Conservation (phyloP, 1,140 invertebrate species). For the Lanistes nyassanus region DNA sequence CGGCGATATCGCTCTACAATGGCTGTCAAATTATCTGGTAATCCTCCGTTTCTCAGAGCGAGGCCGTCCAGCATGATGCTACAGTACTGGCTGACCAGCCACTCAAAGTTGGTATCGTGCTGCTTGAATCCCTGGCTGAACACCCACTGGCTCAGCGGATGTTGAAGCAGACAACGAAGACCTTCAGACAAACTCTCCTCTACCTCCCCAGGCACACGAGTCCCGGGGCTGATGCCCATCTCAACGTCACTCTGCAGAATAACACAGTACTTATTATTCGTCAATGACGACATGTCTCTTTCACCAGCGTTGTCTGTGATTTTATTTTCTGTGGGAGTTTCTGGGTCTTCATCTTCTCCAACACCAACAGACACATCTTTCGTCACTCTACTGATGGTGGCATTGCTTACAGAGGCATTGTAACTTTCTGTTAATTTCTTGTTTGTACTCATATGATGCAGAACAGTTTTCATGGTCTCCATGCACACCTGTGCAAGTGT, state of each 20-base stretch:
- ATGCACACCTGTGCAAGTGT: not conserved
- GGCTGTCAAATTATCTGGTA: not conserved
- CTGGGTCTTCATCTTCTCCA: not conserved
- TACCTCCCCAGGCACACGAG: too few species aligned
- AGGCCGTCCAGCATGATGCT: not conserved
- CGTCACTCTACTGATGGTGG: not conserved
- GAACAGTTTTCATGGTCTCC: constrained; percentile 1
- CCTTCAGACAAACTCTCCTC: not conserved
- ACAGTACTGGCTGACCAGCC: not conserved
- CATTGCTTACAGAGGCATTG: not conserved
- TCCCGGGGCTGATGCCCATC: too few species aligned
- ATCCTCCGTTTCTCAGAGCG: not conserved
- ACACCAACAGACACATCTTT: not conserved
- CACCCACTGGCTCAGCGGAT: constrained; percentile 14
- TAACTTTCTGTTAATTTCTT: not conserved
- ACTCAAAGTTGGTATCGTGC: not conserved
- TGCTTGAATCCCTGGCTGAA: constrained; percentile 8
- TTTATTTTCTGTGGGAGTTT: not conserved
- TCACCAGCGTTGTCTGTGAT: too few species aligned
- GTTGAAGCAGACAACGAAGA: not conserved
- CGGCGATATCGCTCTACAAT: not conserved
- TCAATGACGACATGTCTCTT: not conserved
- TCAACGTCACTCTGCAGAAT: not conserved
- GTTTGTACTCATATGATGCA: not conserved
- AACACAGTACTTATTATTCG: not conserved